Conservation (phyloP, 2,888 invertebrate species). For the Dromius quadrimaculatus region DNA sequence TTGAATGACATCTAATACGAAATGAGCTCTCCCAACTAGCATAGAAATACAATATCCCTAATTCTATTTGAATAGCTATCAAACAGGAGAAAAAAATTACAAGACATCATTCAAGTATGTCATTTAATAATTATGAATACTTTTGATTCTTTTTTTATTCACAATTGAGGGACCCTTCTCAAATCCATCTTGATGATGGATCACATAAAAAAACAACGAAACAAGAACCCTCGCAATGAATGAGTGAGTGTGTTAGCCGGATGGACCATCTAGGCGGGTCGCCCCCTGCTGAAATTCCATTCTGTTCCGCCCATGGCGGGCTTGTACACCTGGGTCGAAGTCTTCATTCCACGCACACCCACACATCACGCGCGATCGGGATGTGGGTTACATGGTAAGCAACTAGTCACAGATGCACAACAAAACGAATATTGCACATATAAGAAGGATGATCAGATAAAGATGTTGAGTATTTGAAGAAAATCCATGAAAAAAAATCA, state of each 20-base stretch:
- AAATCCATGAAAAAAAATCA: no score
- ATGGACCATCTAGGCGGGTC: slow-evolving; percentile 13
- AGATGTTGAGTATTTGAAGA: no score
- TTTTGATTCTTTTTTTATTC: background rate
- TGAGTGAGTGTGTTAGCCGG: no score
- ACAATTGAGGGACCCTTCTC: slow-evolving; percentile 8
- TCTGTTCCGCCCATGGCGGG: slow-evolving; percentile 37
- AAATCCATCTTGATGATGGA: slow-evolving; percentile 22
- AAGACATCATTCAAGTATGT: slow-evolving; percentile 18
- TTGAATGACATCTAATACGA: no score
- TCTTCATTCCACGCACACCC: slow-evolving; percentile 50
- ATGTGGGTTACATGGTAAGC: slow-evolving; percentile 32
- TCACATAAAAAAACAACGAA: slow-evolving; percentile 7
- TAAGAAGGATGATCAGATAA: no score
- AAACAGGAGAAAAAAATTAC: no score
- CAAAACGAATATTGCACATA: no score
- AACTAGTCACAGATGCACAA: slow-evolving; percentile 1
- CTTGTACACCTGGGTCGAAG: slow-evolving; percentile 48
- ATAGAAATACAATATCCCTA: no score
- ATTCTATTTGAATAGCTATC: no score
- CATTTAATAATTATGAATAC: slow-evolving; percentile 5
- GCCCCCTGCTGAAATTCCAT: slow-evolving; percentile 43
- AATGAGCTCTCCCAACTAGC: no score
- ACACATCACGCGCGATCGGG: slow-evolving; percentile 26
- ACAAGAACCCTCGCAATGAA: slow-evolving; percentile 2